phyloP scores from a whole-genome alignment of 2,797 vertebrate species.

The Carcharodon carcharias region DNA sequence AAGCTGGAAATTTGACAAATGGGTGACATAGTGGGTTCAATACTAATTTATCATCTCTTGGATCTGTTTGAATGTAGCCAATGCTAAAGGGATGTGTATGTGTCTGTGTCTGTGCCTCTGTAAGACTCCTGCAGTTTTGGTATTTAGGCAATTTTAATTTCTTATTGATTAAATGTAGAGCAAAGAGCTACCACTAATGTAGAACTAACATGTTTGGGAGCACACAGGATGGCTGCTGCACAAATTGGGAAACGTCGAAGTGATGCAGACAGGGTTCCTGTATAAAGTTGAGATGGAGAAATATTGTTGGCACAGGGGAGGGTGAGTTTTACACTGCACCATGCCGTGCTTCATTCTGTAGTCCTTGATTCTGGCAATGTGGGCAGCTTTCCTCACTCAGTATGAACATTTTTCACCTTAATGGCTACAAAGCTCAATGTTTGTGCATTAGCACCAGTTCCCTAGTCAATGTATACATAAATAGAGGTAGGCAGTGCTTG shows the following conservation, averaged over 20 bases:
- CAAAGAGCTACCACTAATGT: neutral
- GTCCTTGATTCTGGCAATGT: neutral
- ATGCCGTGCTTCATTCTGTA: neutral
- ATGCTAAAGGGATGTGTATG: neutral
- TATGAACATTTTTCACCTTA: neutral
- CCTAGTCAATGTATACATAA: constrained; percentile 15
- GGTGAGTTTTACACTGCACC: neutral
- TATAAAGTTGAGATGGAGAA: neutral
- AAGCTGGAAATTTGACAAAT: neutral
- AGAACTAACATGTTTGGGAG: neutral
- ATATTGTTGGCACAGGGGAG: neutral
- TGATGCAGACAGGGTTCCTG: neutral
- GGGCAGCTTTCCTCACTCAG: neutral
- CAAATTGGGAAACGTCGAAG: neutral
- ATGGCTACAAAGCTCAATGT: neutral
- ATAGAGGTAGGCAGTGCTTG: neutral
- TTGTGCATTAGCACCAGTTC: neutral
- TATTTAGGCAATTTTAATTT: neutral
- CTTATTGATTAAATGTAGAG: neutral
- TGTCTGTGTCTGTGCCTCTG: neutral
- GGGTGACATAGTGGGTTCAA: neutral
- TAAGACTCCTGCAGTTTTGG: neutral
- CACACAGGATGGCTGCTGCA: neutral
- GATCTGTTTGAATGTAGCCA: neutral
- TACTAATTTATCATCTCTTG: neutral